These are phyloP conservation scores for Penaeus japonicus DNA, from an alignment of 1,140 invertebrate genomes.

Conservation along the genomic window DNA sequence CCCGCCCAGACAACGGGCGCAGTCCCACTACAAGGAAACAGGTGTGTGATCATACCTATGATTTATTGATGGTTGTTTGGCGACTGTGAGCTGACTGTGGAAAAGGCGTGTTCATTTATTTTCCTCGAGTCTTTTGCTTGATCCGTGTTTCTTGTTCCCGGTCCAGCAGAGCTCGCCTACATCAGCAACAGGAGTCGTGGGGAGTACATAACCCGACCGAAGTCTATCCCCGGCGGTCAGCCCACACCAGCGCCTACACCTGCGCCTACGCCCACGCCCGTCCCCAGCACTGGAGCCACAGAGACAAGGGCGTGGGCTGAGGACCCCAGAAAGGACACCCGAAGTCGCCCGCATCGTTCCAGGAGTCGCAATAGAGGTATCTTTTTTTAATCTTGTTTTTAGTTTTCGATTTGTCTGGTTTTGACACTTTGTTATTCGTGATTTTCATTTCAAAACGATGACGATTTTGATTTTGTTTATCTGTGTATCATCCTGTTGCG, in stretches of 20 bases:
- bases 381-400: background rate
- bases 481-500: too few species aligned
- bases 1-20: background rate
- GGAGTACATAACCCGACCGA: constrained; percentile 33
- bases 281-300: background rate
- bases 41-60: background rate
- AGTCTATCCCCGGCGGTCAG: constrained; percentile 28
- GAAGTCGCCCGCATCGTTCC: constrained; percentile 28
- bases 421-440: too few species aligned
- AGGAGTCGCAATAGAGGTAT: constrained; percentile 36
- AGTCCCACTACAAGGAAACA: constrained; percentile 39
- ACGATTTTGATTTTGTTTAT: too few species aligned
- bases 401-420: background rate
- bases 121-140: background rate
- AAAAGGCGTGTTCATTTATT: background rate
- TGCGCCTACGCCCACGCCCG: background rate
- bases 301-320: constrained; percentile 26
- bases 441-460: too few species aligned
- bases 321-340: constrained; percentile 21
- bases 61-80: background rate
- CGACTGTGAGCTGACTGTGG: too few species aligned
- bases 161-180: constrained; percentile 28
- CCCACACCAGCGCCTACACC: constrained; percentile 4
- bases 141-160: too few species aligned
- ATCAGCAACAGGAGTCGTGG: constrained; percentile 30